Percentiles rank a stretch among this genome's conserved stretches.
These are phyloP conservation scores for Cataglyphis altisquamis DNA, from an alignment of 2,888 invertebrate species.

Conservation along the genomic window DNA sequence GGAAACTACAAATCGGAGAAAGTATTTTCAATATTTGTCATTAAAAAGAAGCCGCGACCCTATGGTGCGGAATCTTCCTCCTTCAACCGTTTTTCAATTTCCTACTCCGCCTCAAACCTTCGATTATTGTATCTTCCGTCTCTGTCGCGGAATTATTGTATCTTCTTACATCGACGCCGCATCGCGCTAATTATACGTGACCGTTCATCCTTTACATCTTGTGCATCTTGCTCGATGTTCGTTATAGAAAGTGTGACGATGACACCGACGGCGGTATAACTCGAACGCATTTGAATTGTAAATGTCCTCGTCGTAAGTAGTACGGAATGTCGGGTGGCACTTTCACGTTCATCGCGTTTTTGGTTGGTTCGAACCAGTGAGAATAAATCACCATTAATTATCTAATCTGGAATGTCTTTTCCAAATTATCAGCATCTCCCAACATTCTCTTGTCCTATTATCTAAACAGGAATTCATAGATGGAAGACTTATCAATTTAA, in stretches of 20 bases:
- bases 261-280: conserved; percentile 45
- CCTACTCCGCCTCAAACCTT: not conserved
- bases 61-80: conserved; percentile 7
- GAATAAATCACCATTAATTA: not conserved
- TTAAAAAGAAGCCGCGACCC: conserved; percentile 18
- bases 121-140: not conserved
- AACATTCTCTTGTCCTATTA: not conserved
- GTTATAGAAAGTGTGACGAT: conserved; percentile 66
- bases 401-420: conserved; percentile 14
- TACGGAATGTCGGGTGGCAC: conserved; percentile 54
- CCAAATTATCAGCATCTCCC: not conserved
- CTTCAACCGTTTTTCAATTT: conserved; percentile 1
- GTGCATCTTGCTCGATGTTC: not conserved
- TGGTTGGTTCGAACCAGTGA: not conserved
- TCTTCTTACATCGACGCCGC: not conserved
- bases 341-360: conserved; percentile 57
- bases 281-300: conserved; percentile 67
- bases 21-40: conserved; percentile 56
- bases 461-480: not conserved
- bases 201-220: conserved; percentile 1
- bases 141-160: not conserved
- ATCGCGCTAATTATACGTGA: conserved; percentile 26
- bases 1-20: conserved; percentile 44
- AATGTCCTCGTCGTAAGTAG: conserved; percentile 54
- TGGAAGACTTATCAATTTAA: not conserved